A percentile compares a stretch with the other conserved stretches of the same genome.
phyloP scores from a whole-genome alignment of 1,140 invertebrate species.

The Oncopodura yosiiana region DNA sequence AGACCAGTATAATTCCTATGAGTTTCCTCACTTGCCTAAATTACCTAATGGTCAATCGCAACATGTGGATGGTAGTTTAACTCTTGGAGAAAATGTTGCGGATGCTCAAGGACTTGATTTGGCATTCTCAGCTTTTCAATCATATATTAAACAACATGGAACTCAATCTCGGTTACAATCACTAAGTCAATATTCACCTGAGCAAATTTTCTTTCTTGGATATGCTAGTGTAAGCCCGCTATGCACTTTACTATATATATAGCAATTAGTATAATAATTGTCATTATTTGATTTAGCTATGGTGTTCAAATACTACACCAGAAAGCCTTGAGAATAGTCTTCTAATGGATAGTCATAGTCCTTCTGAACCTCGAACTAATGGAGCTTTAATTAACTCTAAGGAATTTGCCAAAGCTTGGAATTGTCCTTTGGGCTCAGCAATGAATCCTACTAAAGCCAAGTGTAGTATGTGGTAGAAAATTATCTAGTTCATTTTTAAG shows the following conservation, averaged over 20 bases:
- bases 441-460: conserved; percentile 47
- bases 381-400: conserved; percentile 44
- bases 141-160: conserved; percentile 15
- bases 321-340: neutral
- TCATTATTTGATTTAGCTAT: neutral
- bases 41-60: too few relatives aligned
- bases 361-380: conserved; percentile 41
- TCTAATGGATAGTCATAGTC: conserved; percentile 36
- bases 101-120: conserved; percentile 46
- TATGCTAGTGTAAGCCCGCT: conserved; percentile 45
- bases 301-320: neutral
- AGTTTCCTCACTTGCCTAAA: too few relatives aligned
- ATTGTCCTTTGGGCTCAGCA: conserved; percentile 37
- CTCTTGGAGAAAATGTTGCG: conserved; percentile 46
- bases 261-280: neutral
- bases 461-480: conserved; percentile 50
- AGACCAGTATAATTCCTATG: conserved; percentile 56
- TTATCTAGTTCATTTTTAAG: too few relatives aligned
- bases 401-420: conserved; percentile 41
- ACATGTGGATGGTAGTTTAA: conserved; percentile 41
- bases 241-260: neutral
- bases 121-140: conserved; percentile 40
- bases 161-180: conserved; percentile 42
- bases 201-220: conserved; percentile 52
- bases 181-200: conserved; percentile 43